phyloP scores from a whole-genome alignment of 2,113 vertebrate genomes.

The Oncorhynchus mykiss region DNA sequence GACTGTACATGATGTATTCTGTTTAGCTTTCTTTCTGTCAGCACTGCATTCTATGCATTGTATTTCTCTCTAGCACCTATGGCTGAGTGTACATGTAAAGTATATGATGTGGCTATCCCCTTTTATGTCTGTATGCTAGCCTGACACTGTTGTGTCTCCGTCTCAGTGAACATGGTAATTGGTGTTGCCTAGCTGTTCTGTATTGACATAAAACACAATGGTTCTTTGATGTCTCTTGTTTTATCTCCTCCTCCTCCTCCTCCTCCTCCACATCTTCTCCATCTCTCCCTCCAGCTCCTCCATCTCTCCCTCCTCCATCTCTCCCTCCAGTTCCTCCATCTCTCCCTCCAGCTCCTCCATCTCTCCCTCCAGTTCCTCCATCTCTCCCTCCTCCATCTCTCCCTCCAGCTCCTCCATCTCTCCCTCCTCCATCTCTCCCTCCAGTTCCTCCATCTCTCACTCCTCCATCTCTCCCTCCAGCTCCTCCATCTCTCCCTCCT shows the following conservation, averaged over 20 bases:
- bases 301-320: background rate
- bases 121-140: background rate
- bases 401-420: no score
- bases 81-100: no score
- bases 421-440: no score
- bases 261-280: background rate
- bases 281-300: no score
- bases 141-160: background rate
- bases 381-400: background rate
- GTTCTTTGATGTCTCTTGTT: conserved; percentile 5
- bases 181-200: background rate
- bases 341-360: background rate
- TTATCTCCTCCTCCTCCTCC: background rate
- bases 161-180: background rate
- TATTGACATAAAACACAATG: conserved; percentile 6
- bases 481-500: no score
- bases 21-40: no score
- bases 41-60: no score
- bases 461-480: no score
- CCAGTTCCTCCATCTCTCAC: no score
- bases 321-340: background rate
- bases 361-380: no score
- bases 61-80: no score
- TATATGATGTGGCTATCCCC: background rate
- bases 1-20: no score